Evolutionary conservation across 2,888 invertebrate species (phyloP).

Genomic region (Athripsodes cinereus): DNA sequence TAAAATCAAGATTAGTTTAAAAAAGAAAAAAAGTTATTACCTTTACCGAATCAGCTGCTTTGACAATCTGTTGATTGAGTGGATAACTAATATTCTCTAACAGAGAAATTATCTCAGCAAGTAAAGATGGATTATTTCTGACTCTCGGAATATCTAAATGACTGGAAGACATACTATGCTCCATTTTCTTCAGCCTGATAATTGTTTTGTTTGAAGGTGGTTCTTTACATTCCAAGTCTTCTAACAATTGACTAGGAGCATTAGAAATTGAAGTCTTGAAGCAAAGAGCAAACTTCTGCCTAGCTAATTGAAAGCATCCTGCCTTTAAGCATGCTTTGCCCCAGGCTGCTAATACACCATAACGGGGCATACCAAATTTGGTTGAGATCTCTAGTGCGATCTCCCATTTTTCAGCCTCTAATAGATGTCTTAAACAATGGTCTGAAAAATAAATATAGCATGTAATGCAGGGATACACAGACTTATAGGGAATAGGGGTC

Average conservation of each 20-base stretch:
- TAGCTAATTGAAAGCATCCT: constrained; percentile 70
- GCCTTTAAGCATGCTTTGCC: constrained; percentile 76
- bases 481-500: no score
- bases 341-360: constrained; percentile 83
- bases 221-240: constrained; percentile 12
- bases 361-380: constrained; percentile 73
- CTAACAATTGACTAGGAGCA: not conserved
- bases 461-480: no score
- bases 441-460: constrained; percentile 37
- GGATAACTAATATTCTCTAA: constrained; percentile 57
- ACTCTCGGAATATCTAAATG: constrained; percentile 46
- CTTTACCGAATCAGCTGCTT: constrained; percentile 45
- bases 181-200: constrained; percentile 32
- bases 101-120: constrained; percentile 65
- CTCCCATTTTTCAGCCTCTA: constrained; percentile 82
- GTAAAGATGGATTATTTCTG: constrained; percentile 57
- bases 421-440: constrained; percentile 63
- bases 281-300: constrained; percentile 62
- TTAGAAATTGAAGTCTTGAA: constrained; percentile 34
- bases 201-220: constrained; percentile 13
- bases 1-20: not conserved
- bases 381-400: constrained; percentile 80
- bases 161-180: constrained; percentile 38
- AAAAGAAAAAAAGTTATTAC: constrained; percentile 30
- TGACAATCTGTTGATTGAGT: constrained; percentile 46